Conservation (phyloP, 2,797 vertebrate species). For the Sebastolobus alascanus region DNA sequence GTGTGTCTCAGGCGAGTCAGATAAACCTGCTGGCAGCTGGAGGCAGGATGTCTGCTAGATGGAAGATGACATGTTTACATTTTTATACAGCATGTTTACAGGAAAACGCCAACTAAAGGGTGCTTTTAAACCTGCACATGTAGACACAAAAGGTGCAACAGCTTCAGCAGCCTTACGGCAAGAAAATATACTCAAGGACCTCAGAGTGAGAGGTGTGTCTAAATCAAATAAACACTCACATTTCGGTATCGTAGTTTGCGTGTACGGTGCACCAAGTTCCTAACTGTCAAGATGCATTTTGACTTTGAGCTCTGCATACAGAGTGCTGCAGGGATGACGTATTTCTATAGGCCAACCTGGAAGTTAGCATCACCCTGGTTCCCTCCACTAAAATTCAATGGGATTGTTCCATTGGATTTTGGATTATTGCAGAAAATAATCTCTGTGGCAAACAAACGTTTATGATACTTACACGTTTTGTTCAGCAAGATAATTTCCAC, state of each 20-base stretch:
- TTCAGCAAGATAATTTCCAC: no score
- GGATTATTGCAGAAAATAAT: no score
- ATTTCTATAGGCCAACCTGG: no score
- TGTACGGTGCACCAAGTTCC: background rate
- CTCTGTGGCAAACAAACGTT: no score
- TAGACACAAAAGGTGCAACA: slow-evolving; percentile 21
- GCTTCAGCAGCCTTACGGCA: slow-evolving; percentile 13
- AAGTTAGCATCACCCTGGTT: no score
- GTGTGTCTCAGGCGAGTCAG: slow-evolving; percentile 7
- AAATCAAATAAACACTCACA: slow-evolving; percentile 45
- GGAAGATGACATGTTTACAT: slow-evolving; percentile 77
- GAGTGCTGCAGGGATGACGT: no score
- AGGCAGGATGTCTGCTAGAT: slow-evolving; percentile 33
- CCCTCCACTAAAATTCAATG: no score
- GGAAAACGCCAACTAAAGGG: slow-evolving; percentile 41
- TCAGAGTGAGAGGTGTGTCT: slow-evolving; percentile 31
- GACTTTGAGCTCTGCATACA: background rate
- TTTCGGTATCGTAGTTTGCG: background rate
- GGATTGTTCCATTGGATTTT: no score
- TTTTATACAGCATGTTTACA: slow-evolving; percentile 74
- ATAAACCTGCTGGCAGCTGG: slow-evolving; percentile 21
- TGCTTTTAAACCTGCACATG: slow-evolving; percentile 25
- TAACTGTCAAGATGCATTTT: slow-evolving; percentile 5
- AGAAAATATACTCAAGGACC: slow-evolving; percentile 37
- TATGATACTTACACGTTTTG: no score